Evolutionary conservation across 2,113 vertebrate genomes (phyloP).

Genomic region (Crotophaga sulcirostris): DNA sequence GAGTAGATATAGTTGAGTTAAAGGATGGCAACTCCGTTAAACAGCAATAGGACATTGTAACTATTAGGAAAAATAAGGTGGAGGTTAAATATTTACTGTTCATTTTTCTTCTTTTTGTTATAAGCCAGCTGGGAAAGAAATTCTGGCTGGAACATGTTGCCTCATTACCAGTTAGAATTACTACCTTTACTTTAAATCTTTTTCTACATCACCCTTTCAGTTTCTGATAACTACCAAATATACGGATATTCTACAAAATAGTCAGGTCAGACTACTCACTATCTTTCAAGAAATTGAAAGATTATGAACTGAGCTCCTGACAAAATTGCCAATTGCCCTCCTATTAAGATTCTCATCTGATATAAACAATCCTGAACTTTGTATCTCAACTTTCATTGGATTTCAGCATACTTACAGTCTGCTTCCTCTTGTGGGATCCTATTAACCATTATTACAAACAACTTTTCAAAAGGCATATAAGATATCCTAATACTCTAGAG

Average conservation of each 20-base stretch:
- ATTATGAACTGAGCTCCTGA: neutral
- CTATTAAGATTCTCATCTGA: conserved; percentile 33
- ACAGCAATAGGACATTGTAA: neutral
- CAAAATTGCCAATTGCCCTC: conserved; percentile 34
- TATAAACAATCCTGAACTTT: conserved; percentile 40
- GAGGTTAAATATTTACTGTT: neutral
- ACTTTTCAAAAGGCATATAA: conserved; percentile 28
- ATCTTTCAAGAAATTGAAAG: conserved; percentile 24
- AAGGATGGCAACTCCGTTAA: neutral
- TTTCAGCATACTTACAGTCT: neutral
- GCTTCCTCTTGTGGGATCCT: conserved; percentile 37
- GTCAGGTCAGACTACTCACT: neutral
- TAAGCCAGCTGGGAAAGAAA: conserved; percentile 2
- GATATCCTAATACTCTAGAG: conserved; percentile 36
- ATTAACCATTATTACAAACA: conserved; percentile 58
- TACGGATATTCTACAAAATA: neutral
- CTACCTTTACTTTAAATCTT: neutral
- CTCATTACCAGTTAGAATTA: conserved; percentile 14
- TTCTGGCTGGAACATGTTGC: neutral
- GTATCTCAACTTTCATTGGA: neutral
- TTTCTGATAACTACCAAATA: conserved; percentile 28
- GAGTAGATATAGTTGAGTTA: neutral
- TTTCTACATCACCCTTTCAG: conserved; percentile 2
- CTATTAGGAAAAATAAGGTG: neutral
- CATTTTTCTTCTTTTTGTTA: conserved; percentile 47